Conservation (phyloP, 2,888 invertebrate species). For the Nematopogon swammerdamellus region DNA sequence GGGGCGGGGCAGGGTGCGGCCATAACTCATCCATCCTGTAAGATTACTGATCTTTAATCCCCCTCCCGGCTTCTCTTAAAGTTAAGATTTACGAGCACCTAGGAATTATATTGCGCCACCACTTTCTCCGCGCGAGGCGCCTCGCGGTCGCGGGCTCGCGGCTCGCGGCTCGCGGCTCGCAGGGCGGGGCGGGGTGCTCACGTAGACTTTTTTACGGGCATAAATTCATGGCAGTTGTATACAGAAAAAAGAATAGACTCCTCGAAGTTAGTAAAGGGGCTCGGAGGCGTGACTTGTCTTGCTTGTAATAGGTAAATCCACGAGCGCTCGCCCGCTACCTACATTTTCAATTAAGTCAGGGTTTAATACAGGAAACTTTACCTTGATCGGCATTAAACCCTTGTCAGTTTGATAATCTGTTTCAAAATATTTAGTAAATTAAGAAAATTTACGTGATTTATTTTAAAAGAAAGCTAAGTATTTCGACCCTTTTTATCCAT, state of each 20-base stretch:
- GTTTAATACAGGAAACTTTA: too few relatives aligned
- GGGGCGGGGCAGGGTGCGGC: conserved; percentile 37
- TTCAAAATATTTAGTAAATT: too few relatives aligned
- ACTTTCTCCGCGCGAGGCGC: conserved; percentile 22
- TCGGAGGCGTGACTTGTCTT: conserved; percentile 1
- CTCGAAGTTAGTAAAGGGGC: conserved; percentile 11
- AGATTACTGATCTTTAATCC: conserved; percentile 77
- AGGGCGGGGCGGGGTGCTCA: neutral
- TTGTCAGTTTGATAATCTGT: too few relatives aligned
- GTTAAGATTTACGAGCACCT: conserved; percentile 67
- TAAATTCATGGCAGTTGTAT: too few relatives aligned
- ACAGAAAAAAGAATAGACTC: too few relatives aligned
- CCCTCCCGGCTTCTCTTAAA: conserved; percentile 65
- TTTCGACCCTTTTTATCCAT: too few relatives aligned
- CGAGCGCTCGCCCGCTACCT: too few relatives aligned
- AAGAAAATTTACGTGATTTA: too few relatives aligned
- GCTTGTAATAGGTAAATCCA: neutral
- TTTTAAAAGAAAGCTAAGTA: too few relatives aligned
- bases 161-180: neutral
- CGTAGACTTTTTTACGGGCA: neutral
- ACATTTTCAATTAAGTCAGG: too few relatives aligned
- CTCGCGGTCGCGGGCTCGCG: too few relatives aligned
- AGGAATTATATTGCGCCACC: conserved; percentile 63
- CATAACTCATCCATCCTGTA: conserved; percentile 68
- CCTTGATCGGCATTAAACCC: too few relatives aligned